Evolutionary conservation across 2,113 vertebrate species (phyloP), one percentile per base, ranked within the genome.

Genomic region (Leucoraja erinaceus): DNA sequence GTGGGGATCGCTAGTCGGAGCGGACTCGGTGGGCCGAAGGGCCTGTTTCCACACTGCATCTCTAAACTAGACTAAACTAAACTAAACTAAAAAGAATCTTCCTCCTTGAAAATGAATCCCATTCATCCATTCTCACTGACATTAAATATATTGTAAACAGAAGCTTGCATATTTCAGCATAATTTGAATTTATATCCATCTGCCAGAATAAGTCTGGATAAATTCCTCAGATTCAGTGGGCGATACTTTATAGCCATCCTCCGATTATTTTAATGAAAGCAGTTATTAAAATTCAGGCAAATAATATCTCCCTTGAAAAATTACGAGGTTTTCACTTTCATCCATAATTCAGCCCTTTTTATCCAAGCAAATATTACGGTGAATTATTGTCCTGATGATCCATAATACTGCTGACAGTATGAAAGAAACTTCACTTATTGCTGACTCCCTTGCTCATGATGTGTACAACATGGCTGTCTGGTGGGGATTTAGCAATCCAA

Each of bases 271-370:
- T 91, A 91, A 91, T 74, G 90, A 38, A 91, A 72, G 66, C 7
- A 47, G 68, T 72, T 54, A 91, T 91, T 91, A 91, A 91, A 91
- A 91, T 91, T 74, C 90, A 91, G 22, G 68, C 68, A 38, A 91
- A 72, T 70, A 38, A 10, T 38, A 70, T 70, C 61, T 47, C 14
- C 66, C 1, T 3, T 18, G 33, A 74, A 47, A 88, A 88, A 88
- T 88, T 88, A 88, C 63, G 63, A 14, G 12, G 59, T 18, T 88
- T 59, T 5, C 12, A 88, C 28, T 54, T 54, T 54, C 90, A 72
- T 91, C 66, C 38, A 72, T 91, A 54, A 91, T 91, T 91, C 66
- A 91, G 33, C 11, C 20, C 3, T 54, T 47, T 38, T 2, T 88
- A 88, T 66, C 31, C 59, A 31, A 63, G 16, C 25, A 88, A 88